These are phyloP conservation scores for Jaculus jaculus DNA, from an alignment of 2,113 vertebrate genomes.

Conservation along the genomic window DNA sequence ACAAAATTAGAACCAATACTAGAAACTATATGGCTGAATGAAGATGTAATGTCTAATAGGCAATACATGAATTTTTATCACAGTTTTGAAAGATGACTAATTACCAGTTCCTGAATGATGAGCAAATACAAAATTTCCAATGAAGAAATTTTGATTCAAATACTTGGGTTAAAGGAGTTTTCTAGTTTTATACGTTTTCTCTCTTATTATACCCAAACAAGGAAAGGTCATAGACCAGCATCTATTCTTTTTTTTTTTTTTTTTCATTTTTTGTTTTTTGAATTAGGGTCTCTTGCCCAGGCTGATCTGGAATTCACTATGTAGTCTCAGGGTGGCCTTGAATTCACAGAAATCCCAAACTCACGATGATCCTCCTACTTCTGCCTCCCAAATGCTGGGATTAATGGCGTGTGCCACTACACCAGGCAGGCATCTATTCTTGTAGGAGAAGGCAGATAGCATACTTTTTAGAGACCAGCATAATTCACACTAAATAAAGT, in stretches of 20 bases:
- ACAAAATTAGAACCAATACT: not conserved
- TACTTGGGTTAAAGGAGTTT: not conserved
- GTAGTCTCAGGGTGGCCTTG: too few relatives aligned
- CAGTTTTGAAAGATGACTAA: not conserved
- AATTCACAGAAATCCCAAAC: too few relatives aligned
- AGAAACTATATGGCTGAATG: not conserved
- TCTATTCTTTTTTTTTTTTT: too few relatives aligned
- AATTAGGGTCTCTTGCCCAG: too few relatives aligned
- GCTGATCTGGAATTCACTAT: too few relatives aligned
- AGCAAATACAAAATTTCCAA: not conserved
- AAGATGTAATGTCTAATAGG: not conserved
- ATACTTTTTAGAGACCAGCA: not conserved
- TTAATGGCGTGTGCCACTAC: too few relatives aligned
- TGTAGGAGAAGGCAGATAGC: not conserved
- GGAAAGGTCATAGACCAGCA: not conserved
- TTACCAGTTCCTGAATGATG: not conserved
- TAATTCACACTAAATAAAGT: not conserved
- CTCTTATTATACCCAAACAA: not conserved
- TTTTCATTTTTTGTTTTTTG: too few relatives aligned
- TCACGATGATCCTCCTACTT: too few relatives aligned
- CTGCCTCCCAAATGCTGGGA: too few relatives aligned
- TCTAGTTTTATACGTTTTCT: too few relatives aligned
- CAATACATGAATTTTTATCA: not conserved
- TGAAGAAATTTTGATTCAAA: not conserved
- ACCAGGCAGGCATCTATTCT: too few relatives aligned